phyloP scores from a whole-genome alignment of 1,140 invertebrate genomes.

The Helicorthomorpha holstii region DNA sequence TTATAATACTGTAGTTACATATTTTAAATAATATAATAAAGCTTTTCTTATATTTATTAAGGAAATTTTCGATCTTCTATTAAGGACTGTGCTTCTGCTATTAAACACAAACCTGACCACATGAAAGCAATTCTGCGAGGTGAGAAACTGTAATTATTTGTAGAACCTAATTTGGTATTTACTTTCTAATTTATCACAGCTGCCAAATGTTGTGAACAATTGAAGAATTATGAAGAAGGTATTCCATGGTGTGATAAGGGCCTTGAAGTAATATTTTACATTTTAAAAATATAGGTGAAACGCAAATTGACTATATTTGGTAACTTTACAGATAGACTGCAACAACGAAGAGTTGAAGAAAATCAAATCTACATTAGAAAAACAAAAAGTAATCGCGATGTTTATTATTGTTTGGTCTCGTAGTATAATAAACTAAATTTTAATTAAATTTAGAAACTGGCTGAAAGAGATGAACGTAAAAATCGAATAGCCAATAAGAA shows the following conservation, averaged over 20 bases:
- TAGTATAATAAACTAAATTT: not conserved
- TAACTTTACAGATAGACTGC: no score
- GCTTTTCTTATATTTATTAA: constrained; percentile 15
- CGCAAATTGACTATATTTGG: no score
- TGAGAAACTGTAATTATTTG: constrained; percentile 32
- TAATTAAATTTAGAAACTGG: constrained; percentile 28
- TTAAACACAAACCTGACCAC: constrained; percentile 59
- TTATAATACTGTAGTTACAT: no score
- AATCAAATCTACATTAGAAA: no score
- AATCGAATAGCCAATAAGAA: constrained; percentile 33
- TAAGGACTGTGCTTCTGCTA: constrained; percentile 52
- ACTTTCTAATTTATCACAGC: not conserved
- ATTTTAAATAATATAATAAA: no score
- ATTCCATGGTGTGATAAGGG: constrained; percentile 53
- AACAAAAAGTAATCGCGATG: no score
- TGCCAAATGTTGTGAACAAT: constrained; percentile 34
- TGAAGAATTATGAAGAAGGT: constrained; percentile 51
- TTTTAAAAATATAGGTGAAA: no score
- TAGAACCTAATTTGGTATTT: not conserved
- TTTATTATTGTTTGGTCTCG: not conserved
- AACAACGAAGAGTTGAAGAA: no score
- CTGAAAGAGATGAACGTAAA: constrained; percentile 40
- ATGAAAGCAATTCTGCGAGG: constrained; percentile 58
- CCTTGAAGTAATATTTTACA: constrained; percentile 28
- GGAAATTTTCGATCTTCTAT: constrained; percentile 42